Evolutionary conservation across 2,113 vertebrate genomes (phyloP).

Genomic region (Vombatus ursinus): DNA sequence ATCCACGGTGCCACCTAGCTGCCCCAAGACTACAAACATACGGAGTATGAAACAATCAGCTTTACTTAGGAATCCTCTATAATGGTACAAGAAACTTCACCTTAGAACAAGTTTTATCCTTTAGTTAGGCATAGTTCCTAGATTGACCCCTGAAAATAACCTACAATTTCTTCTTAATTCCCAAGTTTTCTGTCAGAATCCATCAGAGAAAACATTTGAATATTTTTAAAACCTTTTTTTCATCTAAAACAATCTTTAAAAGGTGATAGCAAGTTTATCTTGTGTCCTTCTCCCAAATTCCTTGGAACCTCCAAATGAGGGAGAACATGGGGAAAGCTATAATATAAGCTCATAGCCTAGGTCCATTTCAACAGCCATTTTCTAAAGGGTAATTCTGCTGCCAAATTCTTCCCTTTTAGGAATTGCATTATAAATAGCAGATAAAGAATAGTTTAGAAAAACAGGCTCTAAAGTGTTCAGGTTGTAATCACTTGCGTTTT

Average conservation of each 20-base stretch:
- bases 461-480: not conserved
- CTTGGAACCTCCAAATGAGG: not conserved
- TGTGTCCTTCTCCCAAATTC: not conserved
- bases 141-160: not conserved
- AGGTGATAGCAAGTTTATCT: not conserved
- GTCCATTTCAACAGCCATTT: conserved; percentile 13
- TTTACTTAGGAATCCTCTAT: not conserved
- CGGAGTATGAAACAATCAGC: not conserved
- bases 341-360: not conserved
- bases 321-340: not conserved
- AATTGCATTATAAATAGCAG: conserved; percentile 56
- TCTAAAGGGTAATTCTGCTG: conserved; percentile 16
- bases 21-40: not conserved
- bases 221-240: conserved; percentile 17
- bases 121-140: not conserved
- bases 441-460: conserved; percentile 63
- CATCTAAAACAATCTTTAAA: not conserved
- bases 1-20: not conserved
- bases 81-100: not conserved
- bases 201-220: not conserved
- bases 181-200: not conserved
- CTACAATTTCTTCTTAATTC: not conserved
- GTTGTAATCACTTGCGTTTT: conserved; percentile 15
- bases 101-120: not conserved
- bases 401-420: conserved; percentile 57